Percentiles rank a stretch among this genome's conserved stretches.
These are phyloP conservation scores for Polia nebulosa DNA, from an alignment of 2,888 invertebrate species.

Conservation along the genomic window DNA sequence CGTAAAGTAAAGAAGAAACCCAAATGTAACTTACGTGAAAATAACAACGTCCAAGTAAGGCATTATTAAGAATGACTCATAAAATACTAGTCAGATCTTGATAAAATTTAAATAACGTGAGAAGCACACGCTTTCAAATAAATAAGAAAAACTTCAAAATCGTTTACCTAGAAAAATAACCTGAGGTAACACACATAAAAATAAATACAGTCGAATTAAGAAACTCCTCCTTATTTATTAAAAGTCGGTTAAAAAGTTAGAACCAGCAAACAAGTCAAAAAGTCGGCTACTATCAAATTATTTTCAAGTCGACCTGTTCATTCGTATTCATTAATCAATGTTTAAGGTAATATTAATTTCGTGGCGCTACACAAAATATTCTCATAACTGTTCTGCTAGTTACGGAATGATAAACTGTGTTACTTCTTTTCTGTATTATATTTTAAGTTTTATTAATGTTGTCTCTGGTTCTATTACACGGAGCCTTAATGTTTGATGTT, in stretches of 20 bases:
- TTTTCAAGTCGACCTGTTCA: conserved; percentile 44
- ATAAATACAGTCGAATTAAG: no score
- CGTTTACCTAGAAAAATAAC: no score
- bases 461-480: neutral
- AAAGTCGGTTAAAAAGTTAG: conserved; percentile 1
- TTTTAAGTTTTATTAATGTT: conserved; percentile 39
- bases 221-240: no score
- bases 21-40: no score
- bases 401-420: conserved; percentile 42
- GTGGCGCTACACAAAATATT: conserved; percentile 49
- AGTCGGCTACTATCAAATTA: conserved; percentile 44
- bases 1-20: no score
- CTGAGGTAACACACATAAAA: no score
- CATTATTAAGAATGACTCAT: no score
- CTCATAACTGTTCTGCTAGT: conserved; percentile 30
- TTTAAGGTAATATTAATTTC: conserved; percentile 61
- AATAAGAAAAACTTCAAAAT: no score
- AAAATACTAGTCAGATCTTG: no score
- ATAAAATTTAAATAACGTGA: no score
- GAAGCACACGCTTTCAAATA: no score
- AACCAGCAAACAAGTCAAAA: conserved; percentile 23
- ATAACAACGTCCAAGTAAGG: no score
- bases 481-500: conserved; percentile 2
- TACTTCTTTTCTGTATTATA: conserved; percentile 32
- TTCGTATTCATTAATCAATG: conserved; percentile 61